Evolutionary conservation across 2,113 vertebrate species (phyloP), one percentile per base, ranked within the genome.

Genomic region (Cottus gobio): DNA sequence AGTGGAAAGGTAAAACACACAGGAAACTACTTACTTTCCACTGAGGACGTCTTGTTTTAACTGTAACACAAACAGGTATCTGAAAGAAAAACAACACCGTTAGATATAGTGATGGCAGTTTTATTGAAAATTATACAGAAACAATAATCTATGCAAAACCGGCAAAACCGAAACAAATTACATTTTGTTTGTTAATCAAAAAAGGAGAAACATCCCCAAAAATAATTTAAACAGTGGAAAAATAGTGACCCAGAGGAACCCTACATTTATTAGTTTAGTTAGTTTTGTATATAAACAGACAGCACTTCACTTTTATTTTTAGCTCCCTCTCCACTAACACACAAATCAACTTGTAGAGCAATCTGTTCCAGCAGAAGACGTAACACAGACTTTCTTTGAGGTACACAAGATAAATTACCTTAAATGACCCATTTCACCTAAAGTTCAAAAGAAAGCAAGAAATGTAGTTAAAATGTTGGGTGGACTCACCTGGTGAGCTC

Each of bases 11-110:
- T 20, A 36, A 22, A 34, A 24, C 31, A 3, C 3, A 3, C 3
- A 71, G 26, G 44, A 34, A 28, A 22, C 15, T 37, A 96, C 98
- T 95, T 94, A 99, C 98, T 98, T 99, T 89, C 97, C 97, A 95
- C 96, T 98, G 86, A 99, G 96, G 91, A 99, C 92, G 92, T 99
- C 98, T 91, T 99, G 96, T 89, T 97, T 99, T 80, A 99, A 93
- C 77, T 99, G 98, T 85, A 99, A 95, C 83, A 99, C 97, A 95
- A 99, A 99, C 44, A 99, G 94, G 89, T 99, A 99, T 87, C 98
- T 99, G 94, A 8, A 76, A 84, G 30, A 73, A 46, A n/a, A 57
- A 61, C 0, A 39, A 24, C 13, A n/a, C 11, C 9, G 22, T 48
- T 61, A 31, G 71, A 42, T 9, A 37, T 30, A 7, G 18, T 18